These are phyloP conservation scores for Martes martes DNA, from an alignment of 2,113 vertebrate genomes.

Conservation along the genomic window DNA sequence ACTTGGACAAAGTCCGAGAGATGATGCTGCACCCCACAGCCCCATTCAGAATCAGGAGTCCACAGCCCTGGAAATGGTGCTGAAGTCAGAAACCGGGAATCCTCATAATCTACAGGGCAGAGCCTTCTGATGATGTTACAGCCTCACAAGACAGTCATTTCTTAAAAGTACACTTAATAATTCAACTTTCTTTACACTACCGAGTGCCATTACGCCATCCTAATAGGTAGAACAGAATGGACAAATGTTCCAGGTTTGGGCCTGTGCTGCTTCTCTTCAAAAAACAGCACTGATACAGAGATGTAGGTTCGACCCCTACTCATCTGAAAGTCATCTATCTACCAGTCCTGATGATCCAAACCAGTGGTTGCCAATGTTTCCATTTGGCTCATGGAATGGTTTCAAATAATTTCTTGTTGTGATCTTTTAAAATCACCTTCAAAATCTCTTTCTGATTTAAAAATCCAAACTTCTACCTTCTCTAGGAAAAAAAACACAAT, in stretches of 20 bases:
- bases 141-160: background rate
- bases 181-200: background rate
- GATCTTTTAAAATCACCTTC: background rate
- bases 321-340: background rate
- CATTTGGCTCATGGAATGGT: background rate
- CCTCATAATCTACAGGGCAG: background rate
- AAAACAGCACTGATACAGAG: background rate
- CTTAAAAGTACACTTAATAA: background rate
- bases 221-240: background rate
- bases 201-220: background rate
- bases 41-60: background rate
- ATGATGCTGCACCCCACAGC: background rate
- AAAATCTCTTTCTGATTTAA: background rate
- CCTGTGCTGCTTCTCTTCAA: background rate
- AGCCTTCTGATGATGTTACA: background rate
- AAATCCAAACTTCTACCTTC: background rate
- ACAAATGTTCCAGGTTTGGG: background rate
- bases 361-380: background rate
- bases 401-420: background rate
- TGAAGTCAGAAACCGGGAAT: background rate
- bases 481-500: background rate
- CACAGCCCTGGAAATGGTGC: background rate
- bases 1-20: rapidly evolving
- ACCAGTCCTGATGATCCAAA: background rate
- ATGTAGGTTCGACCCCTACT: background rate